Evolutionary conservation across 2,888 invertebrate species (phyloP), one percentile per base, ranked within the genome.

Genomic region (Drosophila aldrichi): DNA sequence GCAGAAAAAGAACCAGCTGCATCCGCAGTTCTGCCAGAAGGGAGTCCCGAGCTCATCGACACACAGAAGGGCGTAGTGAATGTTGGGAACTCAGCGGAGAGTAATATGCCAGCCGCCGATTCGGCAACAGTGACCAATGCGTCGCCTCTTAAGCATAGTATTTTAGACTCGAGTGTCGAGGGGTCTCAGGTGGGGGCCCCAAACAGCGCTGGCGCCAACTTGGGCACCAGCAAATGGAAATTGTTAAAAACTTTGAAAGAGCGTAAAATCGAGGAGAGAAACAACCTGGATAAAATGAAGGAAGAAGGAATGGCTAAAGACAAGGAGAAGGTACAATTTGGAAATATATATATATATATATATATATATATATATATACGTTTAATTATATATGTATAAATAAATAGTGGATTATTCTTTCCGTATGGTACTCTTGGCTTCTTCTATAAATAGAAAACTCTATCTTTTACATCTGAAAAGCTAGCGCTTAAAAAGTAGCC

Each of bases 221-320:
- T 96, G 58, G 96, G 97, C 10, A 97, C 97, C 90, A 97, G 97
- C 90, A 97, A 97, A 92, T 98, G 98, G 98, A 97, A 97, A 92
- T 94, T 98, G 49, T 93, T 98, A 3, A 98, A 97, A 93, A 97
- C 97, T 1, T 93, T 98, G 34, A 97, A 97, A 91, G 97, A 98
- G 88, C 94, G 96, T 71, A 97, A 98, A 93, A 97, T 97, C 4
- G 97, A 97, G 92, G 97, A 97, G 88, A 96, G 96, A 92, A 95
- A 94, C 87, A 95, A 95, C 86, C 95, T 95, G 70, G 96, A 95
- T 67, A 95, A 96, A 75, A 94, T 95, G 57, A 95, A 94, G 61
- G 95, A 95, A 69, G 95, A 95, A 56, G 94, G 95, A 94, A 94
- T 90, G 48, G 93, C 94, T 9, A 95, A 95, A 83, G 95, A 96